Conservation (phyloP, 2,888 invertebrate genomes). For the Sinohyriopsis cumingii region DNA sequence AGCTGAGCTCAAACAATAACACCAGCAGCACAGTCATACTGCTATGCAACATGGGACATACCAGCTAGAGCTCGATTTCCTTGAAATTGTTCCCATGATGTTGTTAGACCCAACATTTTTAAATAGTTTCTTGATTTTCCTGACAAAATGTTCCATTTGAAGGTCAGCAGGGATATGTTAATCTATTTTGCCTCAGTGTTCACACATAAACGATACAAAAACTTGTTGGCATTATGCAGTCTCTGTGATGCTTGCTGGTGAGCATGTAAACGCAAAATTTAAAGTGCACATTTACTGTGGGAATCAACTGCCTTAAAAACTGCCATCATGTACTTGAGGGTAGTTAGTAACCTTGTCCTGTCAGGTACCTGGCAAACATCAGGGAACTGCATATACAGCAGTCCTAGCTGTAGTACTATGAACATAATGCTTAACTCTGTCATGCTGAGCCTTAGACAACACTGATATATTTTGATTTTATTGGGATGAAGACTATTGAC, state of each 20-base stretch:
- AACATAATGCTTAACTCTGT: too few relatives aligned
- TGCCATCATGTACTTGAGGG: too few relatives aligned
- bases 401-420: too few relatives aligned
- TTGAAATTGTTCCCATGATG: not conserved
- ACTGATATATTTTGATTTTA: too few relatives aligned
- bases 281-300: constrained; percentile 6
- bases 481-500: too few relatives aligned
- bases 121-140: constrained; percentile 1
- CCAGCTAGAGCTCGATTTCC: too few relatives aligned
- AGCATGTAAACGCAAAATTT: constrained; percentile 6
- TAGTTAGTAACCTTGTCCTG: too few relatives aligned
- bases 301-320: too few relatives aligned
- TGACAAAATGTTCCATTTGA: constrained; percentile 10
- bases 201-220: constrained; percentile 10
- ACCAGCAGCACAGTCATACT: not conserved
- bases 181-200: constrained; percentile 8
- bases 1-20: not conserved
- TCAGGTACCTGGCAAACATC: too few relatives aligned
- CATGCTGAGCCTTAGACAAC: too few relatives aligned
- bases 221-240: constrained; percentile 3
- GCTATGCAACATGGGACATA: too few relatives aligned
- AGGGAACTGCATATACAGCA: too few relatives aligned
- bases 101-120: constrained; percentile 4
- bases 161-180: constrained; percentile 9
- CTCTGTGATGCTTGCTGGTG: constrained; percentile 6